These are phyloP conservation scores for Lampropteryx suffumata DNA, from an alignment of 2,888 invertebrate genomes.

Conservation along the genomic window DNA sequence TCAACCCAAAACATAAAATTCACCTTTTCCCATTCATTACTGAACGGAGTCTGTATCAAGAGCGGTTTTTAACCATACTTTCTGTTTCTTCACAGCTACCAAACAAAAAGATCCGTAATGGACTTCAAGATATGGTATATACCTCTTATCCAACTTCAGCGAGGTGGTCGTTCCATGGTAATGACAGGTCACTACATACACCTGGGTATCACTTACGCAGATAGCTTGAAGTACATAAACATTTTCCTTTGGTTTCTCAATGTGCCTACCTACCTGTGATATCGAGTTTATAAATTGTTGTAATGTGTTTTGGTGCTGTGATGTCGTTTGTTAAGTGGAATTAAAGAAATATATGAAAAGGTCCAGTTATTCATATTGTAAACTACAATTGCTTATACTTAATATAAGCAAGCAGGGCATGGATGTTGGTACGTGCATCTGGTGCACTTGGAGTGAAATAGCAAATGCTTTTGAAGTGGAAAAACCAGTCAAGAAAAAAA, in stretches of 20 bases:
- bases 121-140: conserved; percentile 68
- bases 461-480: no score
- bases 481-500: no score
- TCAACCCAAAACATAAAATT: no score
- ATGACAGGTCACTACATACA: conserved; percentile 28
- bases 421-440: no score
- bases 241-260: conserved; percentile 3
- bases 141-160: conserved; percentile 59
- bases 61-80: no score
- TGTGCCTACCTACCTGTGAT: conserved; percentile 26
- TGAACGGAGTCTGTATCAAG: no score
- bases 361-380: no score
- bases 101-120: conserved; percentile 54
- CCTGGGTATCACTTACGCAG: conserved; percentile 34
- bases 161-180: conserved; percentile 72
- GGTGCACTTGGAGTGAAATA: no score
- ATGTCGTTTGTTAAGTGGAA: conserved; percentile 4
- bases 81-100: conserved; percentile 14
- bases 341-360: no score
- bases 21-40: no score
- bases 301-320: conserved; percentile 8
- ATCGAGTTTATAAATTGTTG: conserved; percentile 20
- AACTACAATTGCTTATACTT: no score
- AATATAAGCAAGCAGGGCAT: no score
- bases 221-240: conserved; percentile 10